Evolutionary conservation across 1,140 invertebrate genomes (phyloP), one percentile per base, ranked within the genome.

Genomic region (Drosophila dunni): DNA sequence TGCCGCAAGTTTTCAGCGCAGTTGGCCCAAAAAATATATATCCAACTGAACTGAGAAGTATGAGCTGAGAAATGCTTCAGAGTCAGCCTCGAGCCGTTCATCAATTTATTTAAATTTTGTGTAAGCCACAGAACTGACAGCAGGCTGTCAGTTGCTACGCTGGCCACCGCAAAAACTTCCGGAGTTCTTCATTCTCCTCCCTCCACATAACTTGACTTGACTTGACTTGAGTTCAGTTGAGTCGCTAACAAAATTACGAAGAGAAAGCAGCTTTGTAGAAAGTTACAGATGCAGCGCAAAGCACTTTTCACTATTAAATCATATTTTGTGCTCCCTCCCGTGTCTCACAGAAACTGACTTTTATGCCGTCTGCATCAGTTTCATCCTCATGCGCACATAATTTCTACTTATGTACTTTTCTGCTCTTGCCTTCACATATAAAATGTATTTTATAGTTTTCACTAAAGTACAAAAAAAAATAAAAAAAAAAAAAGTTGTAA

Each of bases 361-460:
- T 79, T 70, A 80, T 80, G 78, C 78, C 78, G 70, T 80, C 75
- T 65, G 69, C 77, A 75, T 69, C 68, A 68, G 78, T 56, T 58
- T 72, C 69, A 66, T 76, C 74, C 78, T 77, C 65, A 68, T 77
- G 78, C 75, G 64, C 78, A 78, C 78, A 79, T 79, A 69, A 78
- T 79, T 79, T 78, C 75, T 79, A 79, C 78, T 79, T 79, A 79
- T 79, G 77, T 79, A 73, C 74, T 79, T 79, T 29, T 29, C 24
- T 79, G 20, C 66, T 40, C 17, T 0, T 9, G 34, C 36, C 42
- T 10, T 13, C 38, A 29, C 63, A 75, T 80, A 80, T 78, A 78
- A 80, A 78, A 80, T 78, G 75, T 78, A 80, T 78, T 80, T 80
- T 78, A 80, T 78, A 80, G 78, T 80, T 78, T 70, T 78, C 6